Percentiles rank a stretch among this genome's conserved stretches.
Conservation (phyloP, 1,140 invertebrate genomes). For the Anastrepha ludens region DNA sequence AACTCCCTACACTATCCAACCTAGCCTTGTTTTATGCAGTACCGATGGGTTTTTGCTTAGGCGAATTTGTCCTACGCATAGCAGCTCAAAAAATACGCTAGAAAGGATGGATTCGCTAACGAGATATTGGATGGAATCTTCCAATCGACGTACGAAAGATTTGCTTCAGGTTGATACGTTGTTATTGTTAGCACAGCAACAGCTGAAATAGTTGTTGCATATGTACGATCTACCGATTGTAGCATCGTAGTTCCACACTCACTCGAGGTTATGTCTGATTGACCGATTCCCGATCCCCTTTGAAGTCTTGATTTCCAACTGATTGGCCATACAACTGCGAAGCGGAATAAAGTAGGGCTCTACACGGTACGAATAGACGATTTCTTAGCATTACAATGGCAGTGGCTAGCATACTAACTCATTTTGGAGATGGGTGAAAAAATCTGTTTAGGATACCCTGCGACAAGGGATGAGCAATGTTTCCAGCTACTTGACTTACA, state of each 20-base stretch:
- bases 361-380: not conserved
- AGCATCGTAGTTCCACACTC: not conserved
- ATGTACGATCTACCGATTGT: not conserved
- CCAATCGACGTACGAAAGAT: not conserved
- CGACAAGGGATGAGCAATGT: not conserved
- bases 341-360: slow-evolving; percentile 45
- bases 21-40: slow-evolving; percentile 55
- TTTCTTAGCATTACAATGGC: slow-evolving; percentile 20
- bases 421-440: not conserved
- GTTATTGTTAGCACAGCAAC: not conserved
- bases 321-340: slow-evolving; percentile 42
- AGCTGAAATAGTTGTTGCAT: not conserved
- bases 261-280: not conserved
- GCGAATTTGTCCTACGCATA: slow-evolving; percentile 51
- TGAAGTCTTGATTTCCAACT: not conserved
- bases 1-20: slow-evolving; percentile 55
- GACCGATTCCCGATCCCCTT: not conserved
- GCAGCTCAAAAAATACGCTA: slow-evolving; percentile 18
- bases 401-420: slow-evolving; percentile 41
- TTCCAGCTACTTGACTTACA: slow-evolving; percentile 5
- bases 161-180: not conserved
- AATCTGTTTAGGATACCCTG: not conserved
- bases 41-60: slow-evolving; percentile 26
- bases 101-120: slow-evolving; percentile 23
- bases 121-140: slow-evolving; percentile 2